Conservation (phyloP, 2,888 invertebrate species). For the Drepanosiphum platanoidis region DNA sequence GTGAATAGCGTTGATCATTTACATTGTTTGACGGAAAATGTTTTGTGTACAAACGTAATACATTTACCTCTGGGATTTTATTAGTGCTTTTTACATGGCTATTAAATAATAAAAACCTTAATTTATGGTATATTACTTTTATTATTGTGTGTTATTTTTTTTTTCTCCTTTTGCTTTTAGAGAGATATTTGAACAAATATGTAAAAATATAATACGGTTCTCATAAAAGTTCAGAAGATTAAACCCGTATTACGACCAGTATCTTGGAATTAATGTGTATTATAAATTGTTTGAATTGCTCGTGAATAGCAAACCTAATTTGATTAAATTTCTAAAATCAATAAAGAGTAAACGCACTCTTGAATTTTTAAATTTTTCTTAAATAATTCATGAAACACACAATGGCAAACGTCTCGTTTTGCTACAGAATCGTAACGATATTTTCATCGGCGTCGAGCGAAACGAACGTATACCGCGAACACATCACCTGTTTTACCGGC, state of each 20-base stretch:
- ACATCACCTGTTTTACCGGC: background rate
- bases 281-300: constrained; percentile 23
- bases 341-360: background rate
- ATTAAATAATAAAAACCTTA: constrained; percentile 53
- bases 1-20: constrained; percentile 51
- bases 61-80: constrained; percentile 54
- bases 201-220: constrained; percentile 38
- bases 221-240: constrained; percentile 50
- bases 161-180: background rate
- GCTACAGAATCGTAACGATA: background rate
- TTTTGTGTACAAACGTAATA: constrained; percentile 22
- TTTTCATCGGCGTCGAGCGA: background rate
- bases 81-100: constrained; percentile 39
- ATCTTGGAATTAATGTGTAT: constrained; percentile 26
- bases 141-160: constrained; percentile 26
- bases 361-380: background rate
- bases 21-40: constrained; percentile 55
- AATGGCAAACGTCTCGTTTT: background rate
- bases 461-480: background rate
- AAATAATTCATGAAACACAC: background rate
- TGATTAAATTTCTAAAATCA: constrained; percentile 33
- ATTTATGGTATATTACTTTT: constrained; percentile 47
- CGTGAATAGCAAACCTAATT: constrained; percentile 7
- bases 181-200: constrained; percentile 40
- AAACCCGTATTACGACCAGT: constrained; percentile 21